Evolutionary conservation across 1,140 invertebrate species (phyloP), one percentile per base, ranked within the genome.

Genomic region (Arion vulgaris): DNA sequence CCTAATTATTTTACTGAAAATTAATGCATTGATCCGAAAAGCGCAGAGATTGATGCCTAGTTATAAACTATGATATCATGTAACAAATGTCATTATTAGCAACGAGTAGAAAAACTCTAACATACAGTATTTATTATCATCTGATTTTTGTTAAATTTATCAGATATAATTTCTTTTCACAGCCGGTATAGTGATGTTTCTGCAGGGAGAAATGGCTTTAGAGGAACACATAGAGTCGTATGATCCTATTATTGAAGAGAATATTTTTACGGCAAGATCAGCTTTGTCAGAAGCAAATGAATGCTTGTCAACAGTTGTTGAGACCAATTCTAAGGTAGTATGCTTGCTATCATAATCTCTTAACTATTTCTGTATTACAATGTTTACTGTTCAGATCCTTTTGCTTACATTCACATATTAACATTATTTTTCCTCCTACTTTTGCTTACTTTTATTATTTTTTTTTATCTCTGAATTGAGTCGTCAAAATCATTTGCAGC

Each of bases 211-310:
- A 41, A 81, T 73, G 80, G 28, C 51, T 38, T 36, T 81, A 69
- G 80, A 81, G 34, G 80, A 81, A 62, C 72, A 53, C 51, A 62
- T 81, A 38, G 80, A 81, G 74, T 41, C 69, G 5, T 45, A 81
- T 81, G 80, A 81, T 34, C 80, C 80, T 36, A 73, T 26, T 15
- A n/a, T 36, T 73, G 80, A 81, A 49, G 80, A 53, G 11, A 81
- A 81, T 62, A 45, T 45, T 74, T 49, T 81, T 26, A 15, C 15
- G 13, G 80, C 80, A 49, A 81, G 80, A 41, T n/a, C 32, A 39
- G 36, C 11, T 7, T 51, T 81, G 28, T 41, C 45, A 41, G 71
- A 81, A 57, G 68, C 80, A 17, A 57, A 81, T 51, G 71, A 81
- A 45, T 38, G 15, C 34, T 71, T 81, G 45, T 36, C 71, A 0